These are phyloP conservation scores for Alcedo atthis DNA, from an alignment of 2,797 vertebrate species.

Conservation along the genomic window DNA sequence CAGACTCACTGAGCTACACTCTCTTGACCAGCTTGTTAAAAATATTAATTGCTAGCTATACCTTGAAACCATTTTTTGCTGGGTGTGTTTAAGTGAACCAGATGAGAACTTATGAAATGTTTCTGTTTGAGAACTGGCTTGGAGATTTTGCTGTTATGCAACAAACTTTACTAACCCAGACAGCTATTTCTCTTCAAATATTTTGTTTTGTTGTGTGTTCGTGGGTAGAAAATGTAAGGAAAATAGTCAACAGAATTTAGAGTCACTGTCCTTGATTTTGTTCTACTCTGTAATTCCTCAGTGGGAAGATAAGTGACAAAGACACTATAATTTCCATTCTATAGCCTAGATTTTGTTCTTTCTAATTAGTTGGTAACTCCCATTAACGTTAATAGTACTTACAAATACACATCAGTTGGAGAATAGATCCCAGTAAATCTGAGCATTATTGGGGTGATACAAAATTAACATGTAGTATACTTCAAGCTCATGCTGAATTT, in stretches of 20 bases:
- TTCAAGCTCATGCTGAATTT: slow-evolving; percentile 67
- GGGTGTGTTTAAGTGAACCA: neutral
- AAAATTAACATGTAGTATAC: slow-evolving; percentile 65
- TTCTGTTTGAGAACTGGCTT: neutral
- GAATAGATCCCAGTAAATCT: slow-evolving; percentile 71
- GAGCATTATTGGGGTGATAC: slow-evolving; percentile 64
- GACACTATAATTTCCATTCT: slow-evolving; percentile 66
- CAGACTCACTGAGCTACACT: slow-evolving; percentile 21
- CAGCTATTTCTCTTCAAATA: neutral
- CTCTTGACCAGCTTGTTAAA: slow-evolving; percentile 61
- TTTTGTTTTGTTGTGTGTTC: neutral
- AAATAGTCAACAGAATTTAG: slow-evolving; percentile 31
- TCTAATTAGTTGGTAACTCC: slow-evolving; percentile 74
- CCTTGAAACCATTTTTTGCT: neutral
- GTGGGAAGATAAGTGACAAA: slow-evolving; percentile 42
- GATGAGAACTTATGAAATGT: neutral
- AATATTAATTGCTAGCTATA: slow-evolving; percentile 54
- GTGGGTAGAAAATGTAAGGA: neutral
- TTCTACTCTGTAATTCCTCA: slow-evolving; percentile 45
- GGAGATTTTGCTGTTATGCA: neutral
- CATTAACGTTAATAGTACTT: slow-evolving; percentile 76
- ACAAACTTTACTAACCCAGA: neutral
- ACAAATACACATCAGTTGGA: slow-evolving; percentile 68
- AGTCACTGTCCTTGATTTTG: slow-evolving; percentile 16
- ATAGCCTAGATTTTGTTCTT: slow-evolving; percentile 69